A percentile compares a stretch with the other conserved stretches of the same genome.
These are phyloP conservation scores for Melospiza georgiana DNA, from an alignment of 2,113 vertebrate genomes.

Conservation along the genomic window DNA sequence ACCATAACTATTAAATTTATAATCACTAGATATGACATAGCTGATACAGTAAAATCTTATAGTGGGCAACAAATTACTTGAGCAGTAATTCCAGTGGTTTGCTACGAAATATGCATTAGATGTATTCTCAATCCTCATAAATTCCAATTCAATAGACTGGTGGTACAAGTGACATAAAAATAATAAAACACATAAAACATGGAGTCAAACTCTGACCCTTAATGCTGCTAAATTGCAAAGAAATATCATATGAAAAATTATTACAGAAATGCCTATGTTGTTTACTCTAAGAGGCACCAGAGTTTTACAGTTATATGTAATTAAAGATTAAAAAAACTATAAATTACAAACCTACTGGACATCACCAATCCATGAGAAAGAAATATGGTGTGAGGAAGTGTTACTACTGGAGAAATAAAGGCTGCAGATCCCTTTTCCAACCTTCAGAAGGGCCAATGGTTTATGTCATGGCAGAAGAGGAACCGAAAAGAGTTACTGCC, in stretches of 20 bases:
- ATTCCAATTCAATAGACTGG: slow-evolving; percentile 25
- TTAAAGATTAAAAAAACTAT: not conserved
- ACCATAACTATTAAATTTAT: not conserved
- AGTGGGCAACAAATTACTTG: slow-evolving; percentile 1
- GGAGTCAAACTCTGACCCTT: not conserved
- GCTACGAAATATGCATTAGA: not conserved
- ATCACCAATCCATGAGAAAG: not conserved
- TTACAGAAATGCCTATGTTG: not conserved
- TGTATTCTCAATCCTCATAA: slow-evolving; percentile 20
- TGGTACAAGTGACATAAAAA: slow-evolving; percentile 31
- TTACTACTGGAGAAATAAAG: not conserved
- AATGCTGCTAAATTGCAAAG: not conserved
- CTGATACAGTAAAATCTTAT: not conserved
- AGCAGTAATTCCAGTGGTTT: slow-evolving; percentile 11
- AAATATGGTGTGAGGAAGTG: not conserved
- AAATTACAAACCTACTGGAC: not conserved
- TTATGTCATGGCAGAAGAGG: not conserved
- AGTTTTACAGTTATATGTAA: not conserved
- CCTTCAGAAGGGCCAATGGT: not conserved
- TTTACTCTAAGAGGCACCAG: not conserved
- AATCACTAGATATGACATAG: not conserved
- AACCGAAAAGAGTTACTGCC: not conserved
- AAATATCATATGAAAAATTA: not conserved
- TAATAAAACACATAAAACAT: slow-evolving; percentile 11
- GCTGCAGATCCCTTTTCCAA: not conserved